Base-by-base conservation (phyloP, 1,140 invertebrate genomes). In the Eueides isabella region DNA sequence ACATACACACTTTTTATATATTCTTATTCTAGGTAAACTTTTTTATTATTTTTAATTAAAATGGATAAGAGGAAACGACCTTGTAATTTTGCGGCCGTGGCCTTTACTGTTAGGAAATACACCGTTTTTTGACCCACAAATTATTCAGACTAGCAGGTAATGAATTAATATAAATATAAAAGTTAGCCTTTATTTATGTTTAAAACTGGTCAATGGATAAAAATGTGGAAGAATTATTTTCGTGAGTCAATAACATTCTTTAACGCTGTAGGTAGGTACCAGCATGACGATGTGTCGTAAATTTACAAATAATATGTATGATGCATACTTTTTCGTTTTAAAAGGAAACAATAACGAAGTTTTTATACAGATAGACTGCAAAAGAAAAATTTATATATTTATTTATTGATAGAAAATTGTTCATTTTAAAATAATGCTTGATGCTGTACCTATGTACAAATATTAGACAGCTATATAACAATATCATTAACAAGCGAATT, bases 21-120 rank as follows among this genome's bases (percentile, higher is more conserved):
- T 9, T 44, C 7, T 44, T 19, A 3, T 23, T 55, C 23, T 26
- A 55, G n/a, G n/a, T n/a, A n/a, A n/a, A n/a, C n/a, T 23, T 55
- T 19, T 55, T 55, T 23, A 26, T 55, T 55, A 26, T 55, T 55
- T 55, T 26, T 14, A 41, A 44, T 44, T 61, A 67, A 67, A 72
- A 61, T 31, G 30, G 38, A 35, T 44, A 67, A 67, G 38, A 72
- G 71, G 65, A 72, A 67, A 72, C 19, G 33, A 72, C 71, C 65
- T 72, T 72, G 71, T 31, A 35, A 23, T 26, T 26, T 55, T 33
- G 26, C 28, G 35, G 11, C 71, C 71, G 65, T 72, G 71, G 71
- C 65, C 71, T 67, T 72, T 72, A 16, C n/a, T 72, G 66, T 67
- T 72, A 67, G 64, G 33, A 67, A 72, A 55, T 67, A 38, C 3